A percentile compares a stretch with the other conserved stretches of the same genome.
phyloP scores from a whole-genome alignment of 2,113 vertebrate genomes.

The Myrmecophaga tridactyla region DNA sequence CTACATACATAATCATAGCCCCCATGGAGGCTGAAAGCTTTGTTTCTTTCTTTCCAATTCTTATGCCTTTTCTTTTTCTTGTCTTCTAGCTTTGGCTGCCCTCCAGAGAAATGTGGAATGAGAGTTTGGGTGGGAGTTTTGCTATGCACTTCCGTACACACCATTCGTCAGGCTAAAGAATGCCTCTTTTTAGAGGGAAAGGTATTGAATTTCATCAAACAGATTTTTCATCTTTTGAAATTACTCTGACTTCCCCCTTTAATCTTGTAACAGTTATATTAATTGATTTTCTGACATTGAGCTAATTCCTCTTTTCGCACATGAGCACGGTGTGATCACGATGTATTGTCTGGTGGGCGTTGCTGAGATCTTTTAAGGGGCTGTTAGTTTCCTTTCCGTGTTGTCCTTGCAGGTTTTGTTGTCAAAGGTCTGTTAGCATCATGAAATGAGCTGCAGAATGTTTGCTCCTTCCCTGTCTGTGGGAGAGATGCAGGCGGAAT shows the following conservation, averaged over 20 bases:
- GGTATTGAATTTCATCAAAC: background rate
- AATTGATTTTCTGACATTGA: background rate
- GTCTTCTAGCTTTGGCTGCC: background rate
- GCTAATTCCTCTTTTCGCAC: background rate
- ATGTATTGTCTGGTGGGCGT: fast-evolving
- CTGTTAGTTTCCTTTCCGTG: background rate
- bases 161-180: background rate
- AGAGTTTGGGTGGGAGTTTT: fast-evolving
- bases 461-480: background rate
- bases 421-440: fast-evolving
- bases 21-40: background rate
- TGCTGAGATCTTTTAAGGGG: background rate
- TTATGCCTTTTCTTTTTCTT: background rate
- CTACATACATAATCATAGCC: fast-evolving
- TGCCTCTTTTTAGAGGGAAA: background rate
- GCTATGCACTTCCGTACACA: background rate
- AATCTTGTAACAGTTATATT: background rate
- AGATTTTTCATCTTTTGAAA: background rate
- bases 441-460: background rate
- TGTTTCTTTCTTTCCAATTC: background rate
- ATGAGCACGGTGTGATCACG: background rate
- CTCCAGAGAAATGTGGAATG: background rate
- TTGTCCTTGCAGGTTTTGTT: background rate
- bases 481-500: background rate
- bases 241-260: background rate